phyloP scores from a whole-genome alignment of 2,888 invertebrate genomes.

The Temnothorax rugatulus region DNA sequence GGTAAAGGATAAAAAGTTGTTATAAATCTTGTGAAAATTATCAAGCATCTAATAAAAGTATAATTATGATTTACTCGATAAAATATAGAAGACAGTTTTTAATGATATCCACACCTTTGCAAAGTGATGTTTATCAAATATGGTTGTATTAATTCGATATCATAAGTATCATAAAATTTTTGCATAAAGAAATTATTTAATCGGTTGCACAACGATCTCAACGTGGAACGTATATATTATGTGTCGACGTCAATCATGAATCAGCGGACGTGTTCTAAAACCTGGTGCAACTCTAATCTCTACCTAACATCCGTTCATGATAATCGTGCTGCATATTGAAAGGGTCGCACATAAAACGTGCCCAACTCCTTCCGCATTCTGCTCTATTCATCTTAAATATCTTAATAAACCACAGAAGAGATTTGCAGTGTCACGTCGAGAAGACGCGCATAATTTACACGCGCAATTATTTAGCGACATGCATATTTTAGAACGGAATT shows the following conservation, averaged over 20 bases:
- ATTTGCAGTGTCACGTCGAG: neutral
- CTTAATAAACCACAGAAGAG: neutral
- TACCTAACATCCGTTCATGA: slow-evolving; percentile 17
- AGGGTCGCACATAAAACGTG: neutral
- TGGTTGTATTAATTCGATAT: neutral
- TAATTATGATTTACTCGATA: neutral
- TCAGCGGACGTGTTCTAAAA: slow-evolving; percentile 6
- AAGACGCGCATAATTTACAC: neutral
- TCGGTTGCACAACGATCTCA: neutral
- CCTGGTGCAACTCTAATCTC: slow-evolving; percentile 1
- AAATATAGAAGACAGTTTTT: neutral
- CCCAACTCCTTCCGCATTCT: neutral
- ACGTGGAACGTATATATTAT: neutral
- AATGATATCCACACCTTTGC: neutral
- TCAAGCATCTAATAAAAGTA: neutral
- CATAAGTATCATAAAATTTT: neutral
- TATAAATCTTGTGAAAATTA: neutral
- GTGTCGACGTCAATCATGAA: slow-evolving; percentile 33
- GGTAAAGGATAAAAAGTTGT: neutral
- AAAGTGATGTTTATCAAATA: neutral
- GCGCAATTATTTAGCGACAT: neutral
- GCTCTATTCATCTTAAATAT: slow-evolving; percentile 5
- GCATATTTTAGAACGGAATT: slow-evolving; percentile 1
- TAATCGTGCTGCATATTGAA: slow-evolving; percentile 39
- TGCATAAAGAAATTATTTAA: slow-evolving; percentile 13